Conservation (phyloP, 1,140 invertebrate species). For the Sitophilus oryzae region DNA sequence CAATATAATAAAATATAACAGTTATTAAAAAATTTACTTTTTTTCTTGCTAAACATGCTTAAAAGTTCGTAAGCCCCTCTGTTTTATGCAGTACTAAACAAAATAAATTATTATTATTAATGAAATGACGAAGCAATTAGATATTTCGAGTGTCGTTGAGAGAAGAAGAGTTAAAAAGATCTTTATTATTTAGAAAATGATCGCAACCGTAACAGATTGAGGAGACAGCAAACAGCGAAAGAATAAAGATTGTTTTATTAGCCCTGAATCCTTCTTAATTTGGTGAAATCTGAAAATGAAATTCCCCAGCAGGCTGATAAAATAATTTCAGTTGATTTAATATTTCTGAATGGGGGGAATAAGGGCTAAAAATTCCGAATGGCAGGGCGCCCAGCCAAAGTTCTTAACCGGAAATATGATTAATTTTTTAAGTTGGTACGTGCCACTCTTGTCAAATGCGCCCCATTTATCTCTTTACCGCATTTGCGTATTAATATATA, state of each 20-base stretch:
- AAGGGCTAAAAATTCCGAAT: neutral
- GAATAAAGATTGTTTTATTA: constrained; percentile 3
- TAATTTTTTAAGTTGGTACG: neutral
- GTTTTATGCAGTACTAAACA: no score
- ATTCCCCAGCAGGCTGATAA: constrained; percentile 5
- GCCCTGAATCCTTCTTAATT: neutral
- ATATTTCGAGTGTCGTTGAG: no score
- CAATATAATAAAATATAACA: no score
- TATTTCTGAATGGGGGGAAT: constrained; percentile 10
- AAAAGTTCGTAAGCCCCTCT: no score
- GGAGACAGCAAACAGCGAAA: neutral
- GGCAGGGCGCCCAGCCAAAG: neutral
- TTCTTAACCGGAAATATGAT: constrained; percentile 1
- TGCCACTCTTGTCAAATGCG: neutral
- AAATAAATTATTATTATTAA: no score
- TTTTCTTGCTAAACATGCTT: no score
- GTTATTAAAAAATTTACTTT: no score
- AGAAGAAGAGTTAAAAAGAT: no score
- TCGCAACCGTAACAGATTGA: neutral
- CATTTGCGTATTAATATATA: neutral
- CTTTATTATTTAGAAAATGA: neutral
- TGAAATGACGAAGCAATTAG: no score
- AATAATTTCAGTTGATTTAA: constrained; percentile 15
- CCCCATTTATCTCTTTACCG: neutral
- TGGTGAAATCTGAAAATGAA: constrained; percentile 16